Evolutionary conservation across 2,797 vertebrate genomes (phyloP).

Genomic region (Oryzias dopingdopingensis): DNA sequence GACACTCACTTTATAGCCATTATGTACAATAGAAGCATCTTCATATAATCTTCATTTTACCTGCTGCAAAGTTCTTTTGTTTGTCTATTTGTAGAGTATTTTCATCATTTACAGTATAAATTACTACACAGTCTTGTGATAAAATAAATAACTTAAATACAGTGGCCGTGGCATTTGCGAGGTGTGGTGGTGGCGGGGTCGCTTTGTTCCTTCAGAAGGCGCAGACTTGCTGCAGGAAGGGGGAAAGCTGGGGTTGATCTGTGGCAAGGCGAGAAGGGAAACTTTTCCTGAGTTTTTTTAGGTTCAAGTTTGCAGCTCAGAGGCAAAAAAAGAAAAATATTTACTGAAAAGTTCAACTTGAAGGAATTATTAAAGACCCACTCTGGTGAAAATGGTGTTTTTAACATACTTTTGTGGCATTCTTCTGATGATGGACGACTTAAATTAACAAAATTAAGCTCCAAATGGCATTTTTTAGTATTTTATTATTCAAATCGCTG

Average conservation of each 20-base stretch:
- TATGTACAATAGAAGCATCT: slow-evolving; percentile 80
- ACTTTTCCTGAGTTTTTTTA: no score
- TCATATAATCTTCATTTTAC: slow-evolving; percentile 70
- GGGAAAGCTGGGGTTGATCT: not conserved
- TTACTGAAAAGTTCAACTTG: no score
- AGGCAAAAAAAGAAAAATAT: no score
- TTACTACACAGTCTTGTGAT: slow-evolving; percentile 75
- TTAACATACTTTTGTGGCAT: no score
- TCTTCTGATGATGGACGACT: no score
- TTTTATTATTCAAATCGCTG: no score
- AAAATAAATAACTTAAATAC: slow-evolving; percentile 82
- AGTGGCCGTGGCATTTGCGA: slow-evolving; percentile 71
- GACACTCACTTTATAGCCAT: slow-evolving; percentile 68
- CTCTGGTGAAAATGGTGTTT: no score
- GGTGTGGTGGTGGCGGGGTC: slow-evolving; percentile 18
- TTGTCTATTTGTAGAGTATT: slow-evolving; percentile 72
- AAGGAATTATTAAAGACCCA: no score
- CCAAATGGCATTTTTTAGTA: no score
- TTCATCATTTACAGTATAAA: slow-evolving; percentile 83
- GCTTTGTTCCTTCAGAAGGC: not conserved
- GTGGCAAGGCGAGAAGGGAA: no score
- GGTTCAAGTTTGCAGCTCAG: no score
- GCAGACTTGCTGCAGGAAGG: not conserved
- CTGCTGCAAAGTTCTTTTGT: slow-evolving; percentile 49
- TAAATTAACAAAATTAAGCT: no score